phyloP scores from a whole-genome alignment of 2,797 vertebrate genomes.

The Parotocinclus haroldoi region DNA sequence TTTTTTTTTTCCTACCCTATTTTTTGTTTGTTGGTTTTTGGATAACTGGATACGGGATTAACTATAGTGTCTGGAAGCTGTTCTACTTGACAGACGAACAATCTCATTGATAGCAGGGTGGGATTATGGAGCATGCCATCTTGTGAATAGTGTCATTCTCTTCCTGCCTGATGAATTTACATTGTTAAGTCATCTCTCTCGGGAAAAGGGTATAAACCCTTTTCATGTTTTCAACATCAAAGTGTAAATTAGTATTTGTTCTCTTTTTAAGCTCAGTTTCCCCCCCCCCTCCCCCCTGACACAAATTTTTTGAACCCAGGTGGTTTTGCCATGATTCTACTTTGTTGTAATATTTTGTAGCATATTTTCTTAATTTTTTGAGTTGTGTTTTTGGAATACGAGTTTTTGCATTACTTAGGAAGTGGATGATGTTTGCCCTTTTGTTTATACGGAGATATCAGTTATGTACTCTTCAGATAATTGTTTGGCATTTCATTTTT shows the following conservation, averaged over 20 bases:
- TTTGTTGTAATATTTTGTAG: constrained; percentile 26
- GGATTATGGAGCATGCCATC: constrained; percentile 5
- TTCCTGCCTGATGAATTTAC: constrained; percentile 21
- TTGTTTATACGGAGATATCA: neutral
- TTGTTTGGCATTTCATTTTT: constrained; percentile 8
- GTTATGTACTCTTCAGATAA: neutral
- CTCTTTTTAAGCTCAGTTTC: neutral
- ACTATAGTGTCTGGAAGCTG: constrained; percentile 61
- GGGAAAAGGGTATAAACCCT: neutral
- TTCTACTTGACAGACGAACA: constrained; percentile 72
- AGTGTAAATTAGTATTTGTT: constrained; percentile 1
- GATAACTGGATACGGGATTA: constrained; percentile 72
- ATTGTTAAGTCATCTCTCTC: constrained; percentile 14
- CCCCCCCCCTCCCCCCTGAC: neutral
- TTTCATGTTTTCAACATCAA: constrained; percentile 6
- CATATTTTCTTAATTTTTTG: constrained; percentile 39
- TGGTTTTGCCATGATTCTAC: constrained; percentile 18
- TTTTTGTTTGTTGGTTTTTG: too few relatives aligned
- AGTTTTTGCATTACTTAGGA: constrained; percentile 28
- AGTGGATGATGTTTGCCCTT: neutral
- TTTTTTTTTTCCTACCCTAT: too few relatives aligned
- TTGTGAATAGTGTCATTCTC: constrained; percentile 8
- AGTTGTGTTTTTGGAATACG: constrained; percentile 12
- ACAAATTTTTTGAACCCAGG: constrained; percentile 12
- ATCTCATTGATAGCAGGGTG: constrained; percentile 37